Conservation (phyloP, 1,140 invertebrate species). For the Onthophagus taurus region DNA sequence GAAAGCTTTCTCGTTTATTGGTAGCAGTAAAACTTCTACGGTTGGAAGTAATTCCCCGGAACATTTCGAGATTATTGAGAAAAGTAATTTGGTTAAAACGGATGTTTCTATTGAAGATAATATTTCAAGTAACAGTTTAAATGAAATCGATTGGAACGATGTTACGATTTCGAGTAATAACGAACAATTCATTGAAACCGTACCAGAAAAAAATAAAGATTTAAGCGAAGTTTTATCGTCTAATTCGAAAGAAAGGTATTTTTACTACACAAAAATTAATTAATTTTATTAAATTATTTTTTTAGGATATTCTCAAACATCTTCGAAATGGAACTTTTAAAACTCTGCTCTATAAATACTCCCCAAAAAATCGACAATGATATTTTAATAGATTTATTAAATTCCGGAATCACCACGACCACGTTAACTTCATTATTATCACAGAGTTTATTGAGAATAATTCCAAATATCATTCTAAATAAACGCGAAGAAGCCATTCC, state of each 20-base stretch:
- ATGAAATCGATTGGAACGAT: conserved; percentile 31
- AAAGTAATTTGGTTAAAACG: conserved; percentile 20
- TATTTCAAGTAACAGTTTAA: conserved; percentile 32
- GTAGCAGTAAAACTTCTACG: conserved; percentile 20
- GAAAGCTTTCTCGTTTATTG: background rate
- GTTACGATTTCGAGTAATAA: conserved; percentile 21
- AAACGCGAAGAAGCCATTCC: conserved; percentile 68
- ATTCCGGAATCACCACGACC: conserved; percentile 36
- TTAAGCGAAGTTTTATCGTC: too few species aligned
- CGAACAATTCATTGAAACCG: conserved; percentile 8
- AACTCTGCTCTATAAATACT: conserved; percentile 38
- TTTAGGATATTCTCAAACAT: conserved; percentile 23
- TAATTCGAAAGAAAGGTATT: conserved; percentile 6
- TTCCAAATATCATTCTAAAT: conserved; percentile 59
- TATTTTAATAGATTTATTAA: conserved; percentile 38
- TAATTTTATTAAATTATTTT: conserved; percentile 1
- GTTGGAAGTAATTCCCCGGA: conserved; percentile 33
- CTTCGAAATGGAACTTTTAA: conserved; percentile 42
- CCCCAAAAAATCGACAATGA: conserved; percentile 28
- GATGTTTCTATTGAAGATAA: conserved; percentile 24
- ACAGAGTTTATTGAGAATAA: conserved; percentile 48
- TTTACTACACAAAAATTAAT: background rate
- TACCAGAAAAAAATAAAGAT: conserved; percentile 6
- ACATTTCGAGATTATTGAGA: conserved; percentile 37
- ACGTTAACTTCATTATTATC: conserved; percentile 40